phyloP scores from a whole-genome alignment of 2,113 vertebrate genomes.

The Pygathrix nemaeus region DNA sequence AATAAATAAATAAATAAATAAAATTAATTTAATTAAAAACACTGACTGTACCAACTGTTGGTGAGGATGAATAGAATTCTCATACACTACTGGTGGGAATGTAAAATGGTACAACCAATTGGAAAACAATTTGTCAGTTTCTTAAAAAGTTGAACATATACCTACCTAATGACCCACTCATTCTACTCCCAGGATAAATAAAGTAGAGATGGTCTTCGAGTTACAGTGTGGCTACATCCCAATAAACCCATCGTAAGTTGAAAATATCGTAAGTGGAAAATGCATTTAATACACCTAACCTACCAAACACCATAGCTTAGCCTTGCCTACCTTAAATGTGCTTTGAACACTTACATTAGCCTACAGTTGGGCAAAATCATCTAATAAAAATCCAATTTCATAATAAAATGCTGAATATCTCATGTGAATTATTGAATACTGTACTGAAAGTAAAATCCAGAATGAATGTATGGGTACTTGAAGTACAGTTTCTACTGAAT shows the following conservation, averaged over 20 bases:
- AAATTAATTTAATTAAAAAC: too few relatives aligned
- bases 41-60: too few relatives aligned
- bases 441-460: neutral
- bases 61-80: too few relatives aligned
- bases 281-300: neutral
- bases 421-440: neutral
- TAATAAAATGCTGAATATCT: neutral
- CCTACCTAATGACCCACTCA: neutral
- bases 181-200: neutral
- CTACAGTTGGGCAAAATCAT: neutral
- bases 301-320: neutral
- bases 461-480: neutral
- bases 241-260: neutral
- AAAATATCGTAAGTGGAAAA: neutral
- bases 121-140: neutral
- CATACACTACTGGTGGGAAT: too few relatives aligned
- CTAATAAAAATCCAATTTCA: neutral
- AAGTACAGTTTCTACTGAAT: neutral
- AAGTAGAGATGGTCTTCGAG: neutral
- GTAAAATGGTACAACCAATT: too few relatives aligned
- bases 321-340: neutral
- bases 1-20: too few relatives aligned
- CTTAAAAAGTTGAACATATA: neutral
- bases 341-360: neutral
- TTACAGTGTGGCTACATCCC: neutral